Percentiles rank a stretch among this genome's conserved stretches.
Conservation (phyloP, 1,140 invertebrate genomes). For the Trachymyrmex septentrionalis region DNA sequence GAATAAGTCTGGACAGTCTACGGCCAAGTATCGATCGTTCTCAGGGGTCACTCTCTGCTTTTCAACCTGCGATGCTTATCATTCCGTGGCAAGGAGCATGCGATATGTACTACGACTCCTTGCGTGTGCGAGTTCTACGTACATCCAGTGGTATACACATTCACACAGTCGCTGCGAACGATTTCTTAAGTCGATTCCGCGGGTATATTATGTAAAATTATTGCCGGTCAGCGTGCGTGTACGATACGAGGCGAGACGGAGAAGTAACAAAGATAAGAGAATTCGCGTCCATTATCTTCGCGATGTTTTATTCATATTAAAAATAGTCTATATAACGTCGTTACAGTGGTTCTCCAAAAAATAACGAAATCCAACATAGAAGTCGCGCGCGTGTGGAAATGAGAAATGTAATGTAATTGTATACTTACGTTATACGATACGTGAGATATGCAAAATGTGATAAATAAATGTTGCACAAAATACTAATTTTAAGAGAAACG, state of each 20-base stretch:
- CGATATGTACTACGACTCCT: conserved; percentile 59
- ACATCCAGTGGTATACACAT: conserved; percentile 38
- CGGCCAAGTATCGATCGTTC: conserved; percentile 73
- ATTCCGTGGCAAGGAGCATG: conserved; percentile 75
- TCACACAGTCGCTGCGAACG: conserved; percentile 15
- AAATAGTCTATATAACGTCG: conserved; percentile 7
- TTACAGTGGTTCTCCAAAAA: conserved; percentile 12
- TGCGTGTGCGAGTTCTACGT: conserved; percentile 42
- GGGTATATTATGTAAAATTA: conserved; percentile 65
- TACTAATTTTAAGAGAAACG: neutral
- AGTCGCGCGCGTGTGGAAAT: neutral
- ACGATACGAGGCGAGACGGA: neutral
- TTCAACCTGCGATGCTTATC: conserved; percentile 76
- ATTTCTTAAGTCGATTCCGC: conserved; percentile 46
- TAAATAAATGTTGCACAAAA: neutral
- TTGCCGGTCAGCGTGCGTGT: conserved; percentile 41
- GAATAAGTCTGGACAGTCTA: conserved; percentile 71
- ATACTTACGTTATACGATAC: neutral
- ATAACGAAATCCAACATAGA: neutral
- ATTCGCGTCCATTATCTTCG: conserved; percentile 35
- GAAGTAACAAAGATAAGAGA: conserved; percentile 51
- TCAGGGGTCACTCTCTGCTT: conserved; percentile 76
- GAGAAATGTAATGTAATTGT: too few relatives aligned
- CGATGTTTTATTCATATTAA: conserved; percentile 70
- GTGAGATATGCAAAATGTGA: neutral